These are phyloP conservation scores for Metellina segmentata DNA, from an alignment of 2,888 invertebrate species.

Conservation along the genomic window DNA sequence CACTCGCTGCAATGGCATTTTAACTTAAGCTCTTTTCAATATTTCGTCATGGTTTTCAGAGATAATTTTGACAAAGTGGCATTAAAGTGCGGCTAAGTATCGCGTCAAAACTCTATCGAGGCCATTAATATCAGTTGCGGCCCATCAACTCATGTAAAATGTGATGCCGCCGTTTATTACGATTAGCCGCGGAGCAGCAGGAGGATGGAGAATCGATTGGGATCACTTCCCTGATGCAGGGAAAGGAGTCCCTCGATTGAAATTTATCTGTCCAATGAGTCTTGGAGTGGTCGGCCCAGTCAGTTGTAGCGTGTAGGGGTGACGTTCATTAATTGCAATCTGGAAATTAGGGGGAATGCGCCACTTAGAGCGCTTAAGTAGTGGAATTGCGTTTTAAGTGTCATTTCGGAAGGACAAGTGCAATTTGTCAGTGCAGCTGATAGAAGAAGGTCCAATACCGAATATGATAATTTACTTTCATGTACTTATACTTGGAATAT, in stretches of 20 bases:
- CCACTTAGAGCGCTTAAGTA: conserved; percentile 35
- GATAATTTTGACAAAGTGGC: conserved; percentile 69
- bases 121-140: conserved; percentile 67
- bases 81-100: conserved; percentile 56
- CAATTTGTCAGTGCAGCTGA: conserved; percentile 29
- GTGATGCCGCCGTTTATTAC: conserved; percentile 66
- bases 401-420: conserved; percentile 18
- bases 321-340: conserved; percentile 63
- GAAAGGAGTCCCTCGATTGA: conserved; percentile 21
- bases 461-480: no score
- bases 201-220: not conserved
- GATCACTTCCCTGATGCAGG: not conserved
- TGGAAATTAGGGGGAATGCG: conserved; percentile 44
- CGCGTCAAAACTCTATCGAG: conserved; percentile 33
- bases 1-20: not conserved
- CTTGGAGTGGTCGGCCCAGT: conserved; percentile 2
- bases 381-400: conserved; percentile 42
- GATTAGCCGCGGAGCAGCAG: conserved; percentile 39
- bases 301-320: conserved; percentile 13
- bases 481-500: no score
- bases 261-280: conserved; percentile 42
- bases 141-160: conserved; percentile 48
- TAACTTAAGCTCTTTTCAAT: conserved; percentile 60
- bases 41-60: conserved; percentile 61
- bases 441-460: no score